Percentiles rank a stretch among this genome's conserved stretches.
These are phyloP conservation scores for Monomorium pharaonis DNA, from an alignment of 1,140 invertebrate species.

Conservation along the genomic window DNA sequence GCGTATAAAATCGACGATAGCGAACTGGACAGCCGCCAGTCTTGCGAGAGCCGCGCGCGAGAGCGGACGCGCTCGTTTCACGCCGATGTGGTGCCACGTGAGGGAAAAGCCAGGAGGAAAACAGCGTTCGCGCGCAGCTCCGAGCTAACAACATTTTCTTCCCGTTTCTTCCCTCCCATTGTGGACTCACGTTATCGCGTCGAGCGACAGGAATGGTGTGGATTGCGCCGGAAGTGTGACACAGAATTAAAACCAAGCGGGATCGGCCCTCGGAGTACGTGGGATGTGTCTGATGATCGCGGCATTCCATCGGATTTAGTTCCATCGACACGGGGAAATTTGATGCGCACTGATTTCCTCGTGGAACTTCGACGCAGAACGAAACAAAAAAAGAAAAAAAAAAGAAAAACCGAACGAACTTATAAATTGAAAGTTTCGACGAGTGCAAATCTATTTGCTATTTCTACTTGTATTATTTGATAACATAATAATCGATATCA, in stretches of 20 bases:
- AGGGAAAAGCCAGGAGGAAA: slow-evolving; percentile 50
- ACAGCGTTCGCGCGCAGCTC: slow-evolving; percentile 8
- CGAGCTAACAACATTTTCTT: slow-evolving; percentile 27
- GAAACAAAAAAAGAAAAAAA: slow-evolving; percentile 19
- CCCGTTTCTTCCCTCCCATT: slow-evolving; percentile 45
- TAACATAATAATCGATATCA: neutral
- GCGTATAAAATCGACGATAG: slow-evolving; percentile 74
- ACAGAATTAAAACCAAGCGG: neutral
- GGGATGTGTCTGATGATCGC: neutral
- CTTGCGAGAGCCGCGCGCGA: slow-evolving; percentile 71
- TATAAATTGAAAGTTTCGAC: neutral
- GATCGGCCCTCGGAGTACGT: neutral
- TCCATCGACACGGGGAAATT: slow-evolving; percentile 3
- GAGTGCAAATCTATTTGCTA: neutral
- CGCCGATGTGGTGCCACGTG: slow-evolving; percentile 61
- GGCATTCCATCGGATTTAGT: slow-evolving; percentile 9
- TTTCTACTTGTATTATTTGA: neutral
- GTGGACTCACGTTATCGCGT: slow-evolving; percentile 18
- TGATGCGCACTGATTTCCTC: neutral
- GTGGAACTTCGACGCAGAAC: neutral
- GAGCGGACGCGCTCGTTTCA: slow-evolving; percentile 68
- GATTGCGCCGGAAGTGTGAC: slow-evolving; percentile 35
- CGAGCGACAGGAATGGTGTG: slow-evolving; percentile 14
- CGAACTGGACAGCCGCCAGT: slow-evolving; percentile 69
- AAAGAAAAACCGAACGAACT: neutral